Percentiles rank a stretch among this genome's conserved stretches.
phyloP scores from a whole-genome alignment of 2,888 invertebrate genomes.

The Agrilus biguttatus region DNA sequence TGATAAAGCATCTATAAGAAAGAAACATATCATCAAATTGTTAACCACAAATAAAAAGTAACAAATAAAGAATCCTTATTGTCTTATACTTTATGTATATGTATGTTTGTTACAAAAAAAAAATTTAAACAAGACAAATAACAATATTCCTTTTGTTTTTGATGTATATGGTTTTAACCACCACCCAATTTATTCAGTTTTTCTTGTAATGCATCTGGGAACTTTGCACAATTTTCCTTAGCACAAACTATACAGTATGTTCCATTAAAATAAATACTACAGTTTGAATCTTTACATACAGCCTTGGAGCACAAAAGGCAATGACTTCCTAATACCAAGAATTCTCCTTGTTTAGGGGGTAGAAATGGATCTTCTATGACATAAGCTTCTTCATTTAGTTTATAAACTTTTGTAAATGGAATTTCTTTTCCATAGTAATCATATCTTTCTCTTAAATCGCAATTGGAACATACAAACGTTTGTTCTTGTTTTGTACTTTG shows the following conservation, averaged over 20 bases:
- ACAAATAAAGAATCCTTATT: no score
- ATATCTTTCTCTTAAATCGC: conserved; percentile 52
- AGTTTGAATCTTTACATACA: conserved; percentile 59
- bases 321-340: conserved; percentile 60
- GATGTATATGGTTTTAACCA: no score
- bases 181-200: conserved; percentile 34
- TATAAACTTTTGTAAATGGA: conserved; percentile 53
- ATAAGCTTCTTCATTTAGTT: conserved; percentile 58
- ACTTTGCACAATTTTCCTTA: conserved; percentile 36
- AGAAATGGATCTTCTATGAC: conserved; percentile 77
- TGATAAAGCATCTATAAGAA: conserved; percentile 5
- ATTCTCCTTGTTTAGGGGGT: conserved; percentile 58
- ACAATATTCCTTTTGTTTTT: background rate
- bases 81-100: no score
- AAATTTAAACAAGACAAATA: conserved; percentile 1
- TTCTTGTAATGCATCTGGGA: conserved; percentile 54
- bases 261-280: conserved; percentile 67
- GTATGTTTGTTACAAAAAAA: no score
- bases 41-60: no score
- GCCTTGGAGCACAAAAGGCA: conserved; percentile 52
- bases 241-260: conserved; percentile 64
- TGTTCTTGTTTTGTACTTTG: conserved; percentile 14
- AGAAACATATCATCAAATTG: background rate
- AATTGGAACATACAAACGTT: conserved; percentile 49
- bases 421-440: conserved; percentile 65